phyloP scores from a whole-genome alignment of 2,888 invertebrate genomes.

The Hesperia comma region DNA sequence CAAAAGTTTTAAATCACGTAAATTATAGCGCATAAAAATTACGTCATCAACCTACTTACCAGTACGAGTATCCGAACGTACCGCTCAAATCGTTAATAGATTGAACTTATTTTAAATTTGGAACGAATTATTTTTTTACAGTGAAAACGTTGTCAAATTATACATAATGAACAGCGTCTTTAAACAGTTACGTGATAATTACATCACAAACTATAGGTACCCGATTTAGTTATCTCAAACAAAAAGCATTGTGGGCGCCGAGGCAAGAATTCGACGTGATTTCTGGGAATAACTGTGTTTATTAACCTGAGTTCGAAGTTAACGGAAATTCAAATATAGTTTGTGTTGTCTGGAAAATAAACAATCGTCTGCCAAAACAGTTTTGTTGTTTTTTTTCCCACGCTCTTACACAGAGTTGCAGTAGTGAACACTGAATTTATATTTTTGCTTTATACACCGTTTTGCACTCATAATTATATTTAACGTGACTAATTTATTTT shows the following conservation, averaged over 20 bases:
- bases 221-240: conserved; percentile 9
- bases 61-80: neutral
- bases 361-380: conserved; percentile 16
- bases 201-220: neutral
- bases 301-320: conserved; percentile 14
- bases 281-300: conserved; percentile 22
- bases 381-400: conserved; percentile 13
- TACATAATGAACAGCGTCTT: neutral
- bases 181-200: conserved; percentile 4
- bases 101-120: no score
- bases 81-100: no score
- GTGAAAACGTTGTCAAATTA: neutral
- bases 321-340: conserved; percentile 22
- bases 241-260: conserved; percentile 1
- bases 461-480: no score
- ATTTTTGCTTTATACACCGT: no score
- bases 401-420: neutral
- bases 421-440: no score
- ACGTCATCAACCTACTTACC: no score
- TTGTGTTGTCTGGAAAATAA: conserved; percentile 9
- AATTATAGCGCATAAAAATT: no score
- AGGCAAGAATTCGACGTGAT: conserved; percentile 2
- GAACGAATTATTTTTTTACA: neutral
- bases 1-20: neutral
- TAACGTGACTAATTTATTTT: no score